Percentiles rank a stretch among this genome's conserved stretches.
Evolutionary conservation across 2,888 invertebrate genomes (phyloP).

Genomic region (Leucophenga maculata): DNA sequence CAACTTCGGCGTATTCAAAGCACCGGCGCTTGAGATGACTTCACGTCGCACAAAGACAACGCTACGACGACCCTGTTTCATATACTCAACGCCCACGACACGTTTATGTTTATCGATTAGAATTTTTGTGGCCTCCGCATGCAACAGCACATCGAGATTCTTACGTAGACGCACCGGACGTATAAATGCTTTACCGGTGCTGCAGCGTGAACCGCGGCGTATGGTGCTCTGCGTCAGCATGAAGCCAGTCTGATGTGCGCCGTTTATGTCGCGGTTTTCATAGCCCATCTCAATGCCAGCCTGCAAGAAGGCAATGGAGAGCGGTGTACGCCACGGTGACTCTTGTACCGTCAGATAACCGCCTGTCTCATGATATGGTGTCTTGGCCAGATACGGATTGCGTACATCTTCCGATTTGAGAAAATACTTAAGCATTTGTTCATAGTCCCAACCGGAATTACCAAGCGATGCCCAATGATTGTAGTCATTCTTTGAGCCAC

Average conservation of each 20-base stretch:
- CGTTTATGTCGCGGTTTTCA: constrained; percentile 85
- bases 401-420: constrained; percentile 90
- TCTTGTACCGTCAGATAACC: constrained; percentile 90
- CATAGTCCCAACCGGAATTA: constrained; percentile 89
- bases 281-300: constrained; percentile 88
- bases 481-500: constrained; percentile 90
- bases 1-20: constrained; percentile 90
- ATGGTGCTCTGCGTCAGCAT: constrained; percentile 91
- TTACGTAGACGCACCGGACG: constrained; percentile 83
- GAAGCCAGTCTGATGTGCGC: constrained; percentile 87
- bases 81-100: constrained; percentile 84
- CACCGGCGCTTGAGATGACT: constrained; percentile 88
- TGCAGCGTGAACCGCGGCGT: constrained; percentile 87
- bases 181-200: constrained; percentile 90
- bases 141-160: constrained; percentile 86
- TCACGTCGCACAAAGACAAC: constrained; percentile 83
- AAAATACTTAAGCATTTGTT: constrained; percentile 87
- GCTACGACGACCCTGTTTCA: constrained; percentile 78
- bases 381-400: constrained; percentile 84
- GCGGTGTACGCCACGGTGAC: constrained; percentile 86
- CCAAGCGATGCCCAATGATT: constrained; percentile 89
- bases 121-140: constrained; percentile 83
- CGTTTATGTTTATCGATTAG: constrained; percentile 81
- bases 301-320: constrained; percentile 86
- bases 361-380: constrained; percentile 83